These are phyloP conservation scores for Carduelis carduelis DNA, from an alignment of 2,797 vertebrate genomes.

Conservation along the genomic window DNA sequence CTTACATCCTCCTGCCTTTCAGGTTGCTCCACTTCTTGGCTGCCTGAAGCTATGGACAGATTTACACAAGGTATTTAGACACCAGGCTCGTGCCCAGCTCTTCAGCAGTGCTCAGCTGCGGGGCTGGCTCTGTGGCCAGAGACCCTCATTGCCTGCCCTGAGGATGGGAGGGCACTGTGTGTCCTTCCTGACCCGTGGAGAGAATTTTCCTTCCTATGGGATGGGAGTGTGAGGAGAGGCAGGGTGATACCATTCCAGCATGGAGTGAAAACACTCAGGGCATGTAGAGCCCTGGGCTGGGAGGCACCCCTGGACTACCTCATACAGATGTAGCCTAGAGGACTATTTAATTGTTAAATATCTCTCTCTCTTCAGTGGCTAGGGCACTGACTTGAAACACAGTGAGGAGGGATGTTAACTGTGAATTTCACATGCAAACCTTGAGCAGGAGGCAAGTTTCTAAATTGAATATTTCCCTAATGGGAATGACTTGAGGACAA, in stretches of 20 bases:
- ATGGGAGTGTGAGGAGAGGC: not conserved
- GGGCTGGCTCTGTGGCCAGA: not conserved
- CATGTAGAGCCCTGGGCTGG: not conserved
- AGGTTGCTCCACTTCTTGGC: not conserved
- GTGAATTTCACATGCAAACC: not conserved
- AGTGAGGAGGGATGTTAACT: not conserved
- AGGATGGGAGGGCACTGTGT: accelerated
- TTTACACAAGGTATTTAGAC: not conserved
- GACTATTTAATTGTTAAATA: conserved; percentile 32
- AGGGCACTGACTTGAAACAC: not conserved
- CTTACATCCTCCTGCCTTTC: not conserved
- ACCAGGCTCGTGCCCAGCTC: accelerated
- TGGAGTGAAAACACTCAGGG: not conserved
- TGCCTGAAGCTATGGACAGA: not conserved
- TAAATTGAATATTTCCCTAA: conserved; percentile 43
- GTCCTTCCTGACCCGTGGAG: not conserved
- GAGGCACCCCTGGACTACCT: not conserved
- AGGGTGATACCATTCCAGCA: not conserved
- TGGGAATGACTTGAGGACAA: conserved; percentile 46
- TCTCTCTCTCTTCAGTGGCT: not conserved
- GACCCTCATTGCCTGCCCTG: not conserved
- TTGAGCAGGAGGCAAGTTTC: not conserved
- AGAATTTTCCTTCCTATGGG: not conserved
- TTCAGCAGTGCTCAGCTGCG: accelerated
- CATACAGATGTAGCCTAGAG: not conserved